phyloP scores from a whole-genome alignment of 2,888 invertebrate species.

The Drosophila ezoana region DNA sequence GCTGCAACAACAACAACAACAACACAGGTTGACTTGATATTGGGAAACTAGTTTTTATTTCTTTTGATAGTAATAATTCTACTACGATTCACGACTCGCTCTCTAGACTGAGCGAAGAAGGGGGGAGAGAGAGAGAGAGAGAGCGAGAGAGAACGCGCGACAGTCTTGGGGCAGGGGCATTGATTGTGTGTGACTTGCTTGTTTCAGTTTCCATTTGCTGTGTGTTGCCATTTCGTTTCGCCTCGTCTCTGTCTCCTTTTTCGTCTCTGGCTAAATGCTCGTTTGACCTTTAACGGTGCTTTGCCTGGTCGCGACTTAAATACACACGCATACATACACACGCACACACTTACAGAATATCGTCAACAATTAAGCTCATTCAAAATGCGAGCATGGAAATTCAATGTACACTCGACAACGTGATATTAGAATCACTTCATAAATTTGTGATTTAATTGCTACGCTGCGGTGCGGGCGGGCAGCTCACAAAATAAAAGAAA shows the following conservation, averaged over 20 bases:
- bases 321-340: slow-evolving; percentile 20
- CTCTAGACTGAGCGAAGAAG: too few relatives aligned
- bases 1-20: slow-evolving; percentile 13
- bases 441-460: slow-evolving; percentile 71
- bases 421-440: slow-evolving; percentile 68
- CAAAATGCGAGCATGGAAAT: slow-evolving; percentile 72
- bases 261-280: slow-evolving; percentile 65
- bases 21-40: slow-evolving; percentile 45
- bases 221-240: slow-evolving; percentile 54
- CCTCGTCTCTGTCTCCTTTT: slow-evolving; percentile 30
- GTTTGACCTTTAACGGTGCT: slow-evolving; percentile 78
- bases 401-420: slow-evolving; percentile 50
- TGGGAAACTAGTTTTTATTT: slow-evolving; percentile 68
- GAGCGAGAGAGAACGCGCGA: background rate
- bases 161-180: slow-evolving; percentile 10
- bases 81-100: slow-evolving; percentile 37
- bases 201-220: slow-evolving; percentile 41
- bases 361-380: slow-evolving; percentile 77
- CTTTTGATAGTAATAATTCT: slow-evolving; percentile 67
- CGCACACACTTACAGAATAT: slow-evolving; percentile 29
- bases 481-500: slow-evolving; percentile 11
- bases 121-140: slow-evolving; percentile 4
- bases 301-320: slow-evolving; percentile 57
- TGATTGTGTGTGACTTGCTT: slow-evolving; percentile 47
- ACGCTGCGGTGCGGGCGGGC: slow-evolving; percentile 19